A percentile compares a stretch with the other conserved stretches of the same genome.
Conservation (phyloP, 2,888 invertebrate species). For the Shargacucullia verbasci region DNA sequence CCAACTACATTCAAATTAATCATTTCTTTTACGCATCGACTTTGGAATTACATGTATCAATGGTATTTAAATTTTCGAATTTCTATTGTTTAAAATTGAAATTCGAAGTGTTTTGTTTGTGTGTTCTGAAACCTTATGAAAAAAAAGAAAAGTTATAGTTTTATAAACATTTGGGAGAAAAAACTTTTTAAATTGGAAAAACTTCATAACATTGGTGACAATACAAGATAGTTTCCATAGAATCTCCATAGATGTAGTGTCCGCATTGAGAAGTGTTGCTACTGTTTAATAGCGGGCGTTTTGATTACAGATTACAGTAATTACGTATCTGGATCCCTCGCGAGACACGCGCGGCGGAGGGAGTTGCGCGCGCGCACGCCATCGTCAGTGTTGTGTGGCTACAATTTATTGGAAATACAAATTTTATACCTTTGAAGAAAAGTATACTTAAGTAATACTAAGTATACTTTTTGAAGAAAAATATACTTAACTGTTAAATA, state of each 20-base stretch:
- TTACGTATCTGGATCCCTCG: conserved; percentile 63
- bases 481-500: too few species aligned
- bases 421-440: background rate
- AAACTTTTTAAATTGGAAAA: background rate
- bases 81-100: too few species aligned
- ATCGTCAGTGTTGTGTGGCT: conserved; percentile 19
- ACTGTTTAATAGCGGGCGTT: conserved; percentile 75
- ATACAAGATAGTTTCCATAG: conserved; percentile 3
- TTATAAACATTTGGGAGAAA: conserved; percentile 14
- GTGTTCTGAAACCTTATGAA: too few species aligned
- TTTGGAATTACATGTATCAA: background rate
- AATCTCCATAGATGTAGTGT: conserved; percentile 48
- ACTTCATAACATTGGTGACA: background rate
- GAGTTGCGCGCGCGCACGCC: conserved; percentile 59
- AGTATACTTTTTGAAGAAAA: too few species aligned
- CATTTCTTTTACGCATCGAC: background rate
- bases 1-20: background rate
- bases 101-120: too few species aligned
- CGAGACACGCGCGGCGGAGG: conserved; percentile 54
- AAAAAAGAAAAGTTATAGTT: too few species aligned
- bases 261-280: conserved; percentile 59
- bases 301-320: conserved; percentile 76
- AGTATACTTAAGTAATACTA: too few species aligned
- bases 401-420: conserved; percentile 12
- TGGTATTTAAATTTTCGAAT: too few species aligned